Percentiles rank a stretch among this genome's conserved stretches.
Evolutionary conservation across 1,140 invertebrate species (phyloP).

Genomic region (Dinothrombium tinctorium): DNA sequence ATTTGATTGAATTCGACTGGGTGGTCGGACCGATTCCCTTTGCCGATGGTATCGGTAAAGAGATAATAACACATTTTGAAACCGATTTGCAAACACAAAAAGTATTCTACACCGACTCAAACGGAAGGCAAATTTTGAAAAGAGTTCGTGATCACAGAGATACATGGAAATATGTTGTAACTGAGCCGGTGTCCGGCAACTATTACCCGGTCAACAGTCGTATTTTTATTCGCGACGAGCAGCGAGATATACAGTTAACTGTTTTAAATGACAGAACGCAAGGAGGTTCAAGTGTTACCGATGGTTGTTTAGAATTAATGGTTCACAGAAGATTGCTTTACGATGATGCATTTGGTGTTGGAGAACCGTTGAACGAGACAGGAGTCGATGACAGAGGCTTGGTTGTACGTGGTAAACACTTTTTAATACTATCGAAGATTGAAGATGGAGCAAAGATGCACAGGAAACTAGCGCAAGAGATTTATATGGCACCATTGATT

Average conservation of each 20-base stretch:
- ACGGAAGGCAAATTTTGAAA: slow-evolving; percentile 32
- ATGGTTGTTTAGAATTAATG: slow-evolving; percentile 14
- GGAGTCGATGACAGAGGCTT: slow-evolving; percentile 40
- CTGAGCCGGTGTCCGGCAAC: slow-evolving; percentile 52
- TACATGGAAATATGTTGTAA: slow-evolving; percentile 36
- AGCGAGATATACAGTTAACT: slow-evolving; percentile 19
- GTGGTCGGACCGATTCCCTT: slow-evolving; percentile 74
- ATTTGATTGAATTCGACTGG: slow-evolving; percentile 64
- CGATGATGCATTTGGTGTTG: slow-evolving; percentile 78
- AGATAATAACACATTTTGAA: slow-evolving; percentile 25
- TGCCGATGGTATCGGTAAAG: slow-evolving; percentile 23
- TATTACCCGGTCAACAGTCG: slow-evolving; percentile 78
- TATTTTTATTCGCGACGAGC: slow-evolving; percentile 24
- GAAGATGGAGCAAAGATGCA: slow-evolving; percentile 21
- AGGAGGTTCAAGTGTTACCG: slow-evolving; percentile 46
- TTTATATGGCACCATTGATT: slow-evolving; percentile 23
- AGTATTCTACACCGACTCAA: slow-evolving; percentile 31
- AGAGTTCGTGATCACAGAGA: slow-evolving; percentile 42
- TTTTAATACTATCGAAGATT: slow-evolving; percentile 15
- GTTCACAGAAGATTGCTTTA: slow-evolving; percentile 54
- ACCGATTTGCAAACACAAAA: slow-evolving; percentile 19
- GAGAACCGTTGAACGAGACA: slow-evolving; percentile 67
- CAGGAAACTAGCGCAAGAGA: slow-evolving; percentile 21
- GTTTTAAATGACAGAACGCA: slow-evolving; percentile 57
- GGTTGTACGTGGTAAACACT: slow-evolving; percentile 47